phyloP scores from a whole-genome alignment of 2,113 vertebrate species.

The Chaenogobius annularis region DNA sequence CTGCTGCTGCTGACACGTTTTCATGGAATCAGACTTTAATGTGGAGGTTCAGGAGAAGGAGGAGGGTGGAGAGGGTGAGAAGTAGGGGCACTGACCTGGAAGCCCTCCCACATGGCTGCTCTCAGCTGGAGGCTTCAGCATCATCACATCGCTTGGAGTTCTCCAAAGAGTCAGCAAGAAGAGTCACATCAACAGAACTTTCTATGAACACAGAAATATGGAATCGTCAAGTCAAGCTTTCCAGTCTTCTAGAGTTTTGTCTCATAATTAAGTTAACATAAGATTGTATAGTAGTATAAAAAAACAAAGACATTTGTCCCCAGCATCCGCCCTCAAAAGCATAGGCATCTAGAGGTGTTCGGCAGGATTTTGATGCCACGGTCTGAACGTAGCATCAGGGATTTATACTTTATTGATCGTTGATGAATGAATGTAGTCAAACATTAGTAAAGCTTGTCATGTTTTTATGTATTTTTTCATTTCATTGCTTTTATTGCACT shows the following conservation, averaged over 20 bases:
- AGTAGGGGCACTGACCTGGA: constrained; percentile 42
- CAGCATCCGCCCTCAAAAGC: no score
- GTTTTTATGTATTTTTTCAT: no score
- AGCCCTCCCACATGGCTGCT: constrained; percentile 44
- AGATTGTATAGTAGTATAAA: not conserved
- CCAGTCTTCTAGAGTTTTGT: not conserved
- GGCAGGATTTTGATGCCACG: no score
- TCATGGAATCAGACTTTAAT: not conserved
- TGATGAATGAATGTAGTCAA: no score
- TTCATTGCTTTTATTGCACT: no score
- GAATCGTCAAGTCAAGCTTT: no score
- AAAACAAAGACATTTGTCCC: no score
- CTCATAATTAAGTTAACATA: not conserved
- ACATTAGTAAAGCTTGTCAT: no score
- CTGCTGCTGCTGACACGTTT: not conserved
- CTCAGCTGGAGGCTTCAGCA: constrained; percentile 24
- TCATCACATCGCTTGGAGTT: not conserved
- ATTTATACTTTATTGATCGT: no score
- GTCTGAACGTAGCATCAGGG: no score
- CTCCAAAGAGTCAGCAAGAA: not conserved
- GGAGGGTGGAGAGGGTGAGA: constrained; percentile 22
- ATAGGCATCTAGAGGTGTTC: no score
- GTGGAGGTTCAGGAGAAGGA: constrained; percentile 10
- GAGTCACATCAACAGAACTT: not conserved
- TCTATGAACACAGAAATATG: not conserved